A percentile compares a stretch with the other conserved stretches of the same genome.
Evolutionary conservation across 2,888 invertebrate genomes (phyloP).

Genomic region (Temnothorax rugatulus): DNA sequence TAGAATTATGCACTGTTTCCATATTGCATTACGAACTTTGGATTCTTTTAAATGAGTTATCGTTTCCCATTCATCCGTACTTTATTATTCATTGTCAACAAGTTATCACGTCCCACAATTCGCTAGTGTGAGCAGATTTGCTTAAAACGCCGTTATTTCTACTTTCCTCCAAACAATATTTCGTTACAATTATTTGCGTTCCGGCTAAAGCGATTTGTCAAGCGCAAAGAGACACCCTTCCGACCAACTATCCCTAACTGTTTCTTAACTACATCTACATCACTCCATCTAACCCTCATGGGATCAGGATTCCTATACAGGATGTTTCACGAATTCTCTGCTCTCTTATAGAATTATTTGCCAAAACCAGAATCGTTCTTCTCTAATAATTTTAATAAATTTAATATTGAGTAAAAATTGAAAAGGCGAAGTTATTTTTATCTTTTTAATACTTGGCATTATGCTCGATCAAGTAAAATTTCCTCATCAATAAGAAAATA

Average conservation of each 20-base stretch:
- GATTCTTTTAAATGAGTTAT: not conserved
- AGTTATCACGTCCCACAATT: constrained; percentile 7
- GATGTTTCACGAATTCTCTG: not conserved
- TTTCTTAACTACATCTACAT: constrained; percentile 10
- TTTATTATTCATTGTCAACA: constrained; percentile 6
- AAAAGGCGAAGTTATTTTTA: not conserved
- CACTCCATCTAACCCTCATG: not conserved
- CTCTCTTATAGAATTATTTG: constrained; percentile 13
- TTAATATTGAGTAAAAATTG: not conserved
- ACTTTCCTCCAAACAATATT: constrained; percentile 2
- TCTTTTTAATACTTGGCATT: not conserved
- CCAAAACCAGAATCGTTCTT: not conserved
- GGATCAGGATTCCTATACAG: not conserved
- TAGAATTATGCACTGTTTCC: not conserved
- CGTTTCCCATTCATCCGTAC: not conserved
- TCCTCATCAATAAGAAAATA: not conserved
- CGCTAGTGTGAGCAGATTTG: not conserved
- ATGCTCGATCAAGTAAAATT: not conserved
- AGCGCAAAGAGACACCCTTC: not conserved
- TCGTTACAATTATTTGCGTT: constrained; percentile 64
- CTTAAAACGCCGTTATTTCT: not conserved
- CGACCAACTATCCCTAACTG: not conserved
- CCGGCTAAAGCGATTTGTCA: constrained; percentile 59
- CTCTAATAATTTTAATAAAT: not conserved
- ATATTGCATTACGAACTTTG: not conserved